Conservation (phyloP, 1,140 invertebrate genomes). For the Pseudachorutes palmiensis region DNA sequence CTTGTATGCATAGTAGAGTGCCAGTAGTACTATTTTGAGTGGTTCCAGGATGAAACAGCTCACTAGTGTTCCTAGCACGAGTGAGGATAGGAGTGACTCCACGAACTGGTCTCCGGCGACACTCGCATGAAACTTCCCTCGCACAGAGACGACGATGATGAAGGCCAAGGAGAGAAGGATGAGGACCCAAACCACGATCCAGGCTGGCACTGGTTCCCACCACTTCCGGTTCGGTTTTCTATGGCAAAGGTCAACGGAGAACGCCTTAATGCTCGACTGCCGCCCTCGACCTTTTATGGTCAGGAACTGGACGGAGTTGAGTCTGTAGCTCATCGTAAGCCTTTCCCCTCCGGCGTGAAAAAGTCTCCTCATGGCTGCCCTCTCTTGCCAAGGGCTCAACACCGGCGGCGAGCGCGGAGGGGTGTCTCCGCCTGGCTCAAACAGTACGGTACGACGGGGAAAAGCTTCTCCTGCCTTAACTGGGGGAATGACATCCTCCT, state of each 20-base stretch:
- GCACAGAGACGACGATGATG: neutral
- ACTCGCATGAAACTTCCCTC: neutral
- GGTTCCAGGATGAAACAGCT: neutral
- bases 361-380: no score
- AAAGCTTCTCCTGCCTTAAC: no score
- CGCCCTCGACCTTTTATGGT: neutral
- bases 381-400: no score
- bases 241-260: neutral
- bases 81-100: neutral
- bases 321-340: no score
- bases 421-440: no score
- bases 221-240: neutral
- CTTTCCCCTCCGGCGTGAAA: no score
- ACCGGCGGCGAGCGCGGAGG: no score
- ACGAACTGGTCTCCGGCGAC: neutral
- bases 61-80: neutral
- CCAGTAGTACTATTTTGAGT: neutral
- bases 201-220: conserved; percentile 5
- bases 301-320: neutral
- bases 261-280: neutral
- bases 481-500: no score
- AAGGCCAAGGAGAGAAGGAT: neutral
- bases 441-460: no score
- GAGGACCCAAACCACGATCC: neutral
- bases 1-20: neutral